Percentiles rank a stretch among this genome's conserved stretches.
Conservation (phyloP, 2,113 vertebrate genomes). For the Girardinichthys multiradiatus region DNA sequence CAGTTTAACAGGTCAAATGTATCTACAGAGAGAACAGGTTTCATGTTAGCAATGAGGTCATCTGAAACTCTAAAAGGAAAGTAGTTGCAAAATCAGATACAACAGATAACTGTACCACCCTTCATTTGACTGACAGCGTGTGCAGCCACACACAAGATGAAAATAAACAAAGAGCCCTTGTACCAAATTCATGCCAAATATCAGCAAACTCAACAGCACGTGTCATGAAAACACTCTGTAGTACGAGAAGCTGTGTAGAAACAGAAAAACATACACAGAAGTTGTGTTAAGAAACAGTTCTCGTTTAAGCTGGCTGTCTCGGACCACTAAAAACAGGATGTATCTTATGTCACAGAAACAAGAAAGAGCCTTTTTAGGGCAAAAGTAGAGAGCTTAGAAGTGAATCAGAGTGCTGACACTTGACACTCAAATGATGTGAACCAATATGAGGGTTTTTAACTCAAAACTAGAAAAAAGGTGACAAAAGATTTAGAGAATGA, state of each 20-base stretch:
- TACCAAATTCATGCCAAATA: background rate
- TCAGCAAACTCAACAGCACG: background rate
- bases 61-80: slow-evolving; percentile 39
- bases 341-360: background rate
- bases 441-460: too few relatives aligned
- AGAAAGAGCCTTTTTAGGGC: background rate
- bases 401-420: background rate
- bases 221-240: background rate
- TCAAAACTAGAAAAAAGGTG: too few relatives aligned
- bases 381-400: background rate
- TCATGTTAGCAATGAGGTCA: slow-evolving; percentile 21
- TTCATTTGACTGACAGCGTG: slow-evolving; percentile 35
- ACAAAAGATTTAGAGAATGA: too few relatives aligned
- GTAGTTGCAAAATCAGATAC: slow-evolving; percentile 43
- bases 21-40: slow-evolving; percentile 13
- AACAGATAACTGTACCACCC: slow-evolving; percentile 18
- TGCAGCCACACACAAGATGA: slow-evolving; percentile 4
- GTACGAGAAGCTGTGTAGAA: background rate
- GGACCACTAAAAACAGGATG: background rate
- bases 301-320: background rate
- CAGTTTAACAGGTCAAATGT: slow-evolving; percentile 29
- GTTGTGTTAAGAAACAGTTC: background rate
- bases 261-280: background rate
- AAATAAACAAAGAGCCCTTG: background rate
- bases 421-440: too few relatives aligned